Conservation (phyloP, 2,113 vertebrate species). For the Dinomys branickii region DNA sequence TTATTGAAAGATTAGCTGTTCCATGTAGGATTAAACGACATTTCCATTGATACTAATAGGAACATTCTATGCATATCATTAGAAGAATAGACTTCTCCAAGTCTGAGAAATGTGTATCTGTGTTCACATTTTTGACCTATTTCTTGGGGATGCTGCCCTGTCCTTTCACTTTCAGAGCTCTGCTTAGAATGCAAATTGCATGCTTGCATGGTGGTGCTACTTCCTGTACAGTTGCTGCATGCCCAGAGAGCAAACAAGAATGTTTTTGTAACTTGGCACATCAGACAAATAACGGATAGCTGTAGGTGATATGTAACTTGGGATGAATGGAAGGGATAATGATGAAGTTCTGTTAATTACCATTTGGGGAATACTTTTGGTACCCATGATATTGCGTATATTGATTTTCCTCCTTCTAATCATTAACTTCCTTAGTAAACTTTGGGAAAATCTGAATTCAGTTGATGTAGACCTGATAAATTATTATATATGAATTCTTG, state of each 20-base stretch:
- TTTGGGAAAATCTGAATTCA: constrained; percentile 59
- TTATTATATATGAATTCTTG: neutral
- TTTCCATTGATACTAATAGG: neutral
- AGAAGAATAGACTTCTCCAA: constrained; percentile 23
- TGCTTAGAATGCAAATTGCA: constrained; percentile 54
- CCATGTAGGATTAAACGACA: neutral
- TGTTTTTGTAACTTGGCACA: constrained; percentile 1
- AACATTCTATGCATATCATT: neutral
- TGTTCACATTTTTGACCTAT: constrained; percentile 43
- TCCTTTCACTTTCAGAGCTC: constrained; percentile 29
- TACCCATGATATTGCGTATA: constrained; percentile 41
- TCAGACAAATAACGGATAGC: neutral
- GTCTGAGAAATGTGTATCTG: constrained; percentile 27
- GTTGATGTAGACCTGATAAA: constrained; percentile 40
- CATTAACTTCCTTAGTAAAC: constrained; percentile 26
- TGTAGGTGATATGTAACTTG: neutral
- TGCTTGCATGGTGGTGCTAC: neutral
- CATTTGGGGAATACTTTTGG: constrained; percentile 54
- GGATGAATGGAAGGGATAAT: neutral
- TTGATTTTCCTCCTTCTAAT: constrained; percentile 62
- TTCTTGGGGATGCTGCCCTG: neutral
- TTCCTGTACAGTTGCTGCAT: neutral
- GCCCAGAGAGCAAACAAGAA: neutral
- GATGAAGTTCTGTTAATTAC: neutral
- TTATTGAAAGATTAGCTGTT: neutral